Percentiles rank a stretch among this genome's conserved stretches.
phyloP scores from a whole-genome alignment of 2,113 vertebrate genomes.

The Cryptomyrus ogoouensis region DNA sequence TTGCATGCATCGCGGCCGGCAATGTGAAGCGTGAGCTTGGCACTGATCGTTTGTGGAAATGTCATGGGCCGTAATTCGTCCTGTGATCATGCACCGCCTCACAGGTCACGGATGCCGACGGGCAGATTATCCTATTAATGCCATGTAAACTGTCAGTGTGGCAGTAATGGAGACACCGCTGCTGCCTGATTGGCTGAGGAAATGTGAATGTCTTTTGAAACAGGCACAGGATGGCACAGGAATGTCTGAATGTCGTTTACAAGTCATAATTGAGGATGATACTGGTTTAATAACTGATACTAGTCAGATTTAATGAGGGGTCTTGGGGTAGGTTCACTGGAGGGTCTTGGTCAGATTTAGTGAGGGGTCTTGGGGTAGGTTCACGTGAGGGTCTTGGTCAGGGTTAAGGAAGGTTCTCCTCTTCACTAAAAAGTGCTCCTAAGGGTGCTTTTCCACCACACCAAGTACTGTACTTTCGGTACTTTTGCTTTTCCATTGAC shows the following conservation, averaged over 20 bases:
- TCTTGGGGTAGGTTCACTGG: neutral
- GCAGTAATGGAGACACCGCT: neutral
- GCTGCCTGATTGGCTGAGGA: slow-evolving; percentile 6
- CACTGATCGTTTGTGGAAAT: neutral
- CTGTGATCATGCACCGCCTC: neutral
- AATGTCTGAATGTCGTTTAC: neutral
- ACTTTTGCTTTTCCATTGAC: no score
- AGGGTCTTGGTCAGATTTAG: neutral
- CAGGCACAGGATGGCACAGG: neutral
- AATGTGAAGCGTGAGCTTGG: neutral
- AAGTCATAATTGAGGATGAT: neutral
- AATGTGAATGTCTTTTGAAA: neutral
- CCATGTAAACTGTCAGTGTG: neutral
- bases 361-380: neutral
- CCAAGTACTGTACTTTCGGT: no score
- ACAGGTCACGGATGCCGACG: neutral
- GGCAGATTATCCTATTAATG: slow-evolving; percentile 17
- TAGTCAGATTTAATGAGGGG: neutral
- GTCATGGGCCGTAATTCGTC: neutral
- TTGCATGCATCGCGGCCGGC: neutral
- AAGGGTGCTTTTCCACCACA: no score
- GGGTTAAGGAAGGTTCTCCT: neutral
- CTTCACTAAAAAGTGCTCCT: no score
- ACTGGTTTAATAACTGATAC: neutral
- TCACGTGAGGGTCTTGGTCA: neutral